Base-by-base conservation (phyloP, 1,140 invertebrate species). In the Dreissena rostriformis region DNA sequence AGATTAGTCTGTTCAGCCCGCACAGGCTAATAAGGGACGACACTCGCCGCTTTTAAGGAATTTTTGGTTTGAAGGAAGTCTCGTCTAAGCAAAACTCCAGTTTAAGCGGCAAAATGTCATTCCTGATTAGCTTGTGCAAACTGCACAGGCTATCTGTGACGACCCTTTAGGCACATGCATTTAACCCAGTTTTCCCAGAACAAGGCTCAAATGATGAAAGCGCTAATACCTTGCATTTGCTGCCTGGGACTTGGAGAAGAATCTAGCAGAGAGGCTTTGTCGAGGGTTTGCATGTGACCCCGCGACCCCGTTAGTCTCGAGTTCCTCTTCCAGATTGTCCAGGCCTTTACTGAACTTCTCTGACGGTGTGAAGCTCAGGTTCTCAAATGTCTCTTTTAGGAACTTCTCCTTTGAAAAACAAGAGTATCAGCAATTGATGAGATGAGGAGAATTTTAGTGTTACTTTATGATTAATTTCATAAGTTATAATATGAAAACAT, bases 321-420 rank as follows among this genome's bases (percentile, higher is more conserved):
- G 79, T 55, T 87, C 81, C 70, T 87, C 63, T 71, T 92, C 91
- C 49, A 90, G 26, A 11, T 83, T 82, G 12, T 91, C 89, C 53
- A 91, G 61, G 22, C 78, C 76, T 78, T 88, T 88, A 55, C 79
- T 72, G 85, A 92, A 92, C 70, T 88, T 89, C 29, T 91, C 91
- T 63, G 85, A 84, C 1, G 91, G 90, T 1, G 91, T 88, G 76
- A 91, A 91, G 65, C 78, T 84, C 61, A 91, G 79, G 82, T 90
- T 91, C 73, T 92, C 91, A 90, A 90, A 92, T 28, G 88, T 90
- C 19, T 92, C 91, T 39, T 90, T 87, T 51, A 91, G 82, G 80
- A 91, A 92, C 28, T 89, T 89, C 73, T 91, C 91, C 89, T 91
- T 82, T 2, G 83, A 82, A 75, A 68, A 52, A 85, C 15, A 51